These are phyloP conservation scores for Paedocypris sp. DNA, from an alignment of 2,113 vertebrate species.

Conservation along the genomic window DNA sequence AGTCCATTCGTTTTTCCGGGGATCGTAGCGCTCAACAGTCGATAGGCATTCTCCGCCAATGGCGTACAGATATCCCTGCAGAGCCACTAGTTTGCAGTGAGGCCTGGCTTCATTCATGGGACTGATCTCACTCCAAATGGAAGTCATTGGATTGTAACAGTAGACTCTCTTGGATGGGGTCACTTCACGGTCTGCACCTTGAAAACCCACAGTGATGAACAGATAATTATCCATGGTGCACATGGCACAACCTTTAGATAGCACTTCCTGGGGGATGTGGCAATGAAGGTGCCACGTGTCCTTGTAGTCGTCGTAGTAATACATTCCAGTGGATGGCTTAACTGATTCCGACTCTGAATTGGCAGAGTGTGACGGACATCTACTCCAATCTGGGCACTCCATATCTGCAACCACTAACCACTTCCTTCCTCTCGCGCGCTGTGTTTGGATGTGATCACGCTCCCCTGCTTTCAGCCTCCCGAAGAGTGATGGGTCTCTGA, in stretches of 20 bases:
- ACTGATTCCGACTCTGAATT: constrained; percentile 26
- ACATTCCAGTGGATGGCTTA: constrained; percentile 58
- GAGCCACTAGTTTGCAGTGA: constrained; percentile 75
- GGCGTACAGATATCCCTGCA: constrained; percentile 78
- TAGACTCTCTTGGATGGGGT: constrained; percentile 75
- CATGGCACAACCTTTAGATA: constrained; percentile 70
- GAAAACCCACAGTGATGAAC: constrained; percentile 77
- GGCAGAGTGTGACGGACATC: neutral
- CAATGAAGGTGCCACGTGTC: constrained; percentile 71
- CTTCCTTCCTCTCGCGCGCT: constrained; percentile 59
- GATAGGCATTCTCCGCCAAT: constrained; percentile 84
- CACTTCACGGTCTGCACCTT: constrained; percentile 43
- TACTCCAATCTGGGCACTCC: constrained; percentile 51
- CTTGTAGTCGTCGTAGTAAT: constrained; percentile 67
- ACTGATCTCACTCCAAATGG: constrained; percentile 80
- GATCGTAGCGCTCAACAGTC: constrained; percentile 82
- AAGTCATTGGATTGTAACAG: constrained; percentile 82
- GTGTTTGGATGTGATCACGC: constrained; percentile 67
- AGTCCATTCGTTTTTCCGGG: constrained; percentile 73
- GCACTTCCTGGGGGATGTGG: constrained; percentile 64
- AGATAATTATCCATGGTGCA: constrained; percentile 91
- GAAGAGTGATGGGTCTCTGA: constrained; percentile 67
- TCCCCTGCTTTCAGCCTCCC: constrained; percentile 65
- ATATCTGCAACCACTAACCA: constrained; percentile 69
- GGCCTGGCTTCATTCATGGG: constrained; percentile 80